Base-by-base conservation (phyloP, 2,888 invertebrate genomes). In the Lepeophtheirus nordmannii region DNA sequence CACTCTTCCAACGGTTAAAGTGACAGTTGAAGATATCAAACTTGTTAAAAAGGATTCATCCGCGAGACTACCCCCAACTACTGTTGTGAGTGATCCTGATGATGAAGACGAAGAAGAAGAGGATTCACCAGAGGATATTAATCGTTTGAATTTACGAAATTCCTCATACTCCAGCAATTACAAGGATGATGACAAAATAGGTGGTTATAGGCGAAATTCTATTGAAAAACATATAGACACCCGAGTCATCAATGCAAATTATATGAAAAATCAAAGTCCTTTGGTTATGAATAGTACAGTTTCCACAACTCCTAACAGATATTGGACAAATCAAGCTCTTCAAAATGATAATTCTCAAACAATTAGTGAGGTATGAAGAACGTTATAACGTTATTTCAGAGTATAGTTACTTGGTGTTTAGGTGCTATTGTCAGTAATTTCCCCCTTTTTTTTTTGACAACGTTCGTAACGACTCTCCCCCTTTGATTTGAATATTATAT, bases 311-410 rank as follows among this genome's bases (percentile, higher is more conserved):
- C 53, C 53, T 46, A 14, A 8, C 17, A 14, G 53, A 20, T 60
- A 60, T 37, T 60, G 60, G 60, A 60, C 60, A 38, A 60, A 60
- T 30, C 60, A 60, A 37, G 60, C 60, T 30, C 60, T 60, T 11
- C 38, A 37, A 60, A 60, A 60, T 22, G 60, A 60, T 30, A 60
- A 23, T 37, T 37, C 37, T 30, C 60, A 60, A 60, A 37, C 60
- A 10, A 23, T 60, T 37, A 23, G 60, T 37, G 60, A 60, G 60
- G 60, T 60, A 60, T 7, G 30, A 22, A 17, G 17, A 46, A 46
- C 53, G 17, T 14, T 30, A 30, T 30, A 30, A 30, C 30, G 30
- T 30, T 30, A 30, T 30, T 30, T 30, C 30, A 30, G 7, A 30
- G 7, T 30, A 30, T 30, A 30, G 30, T 30, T 7, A 30, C 30